Base-by-base conservation (phyloP, 2,888 invertebrate genomes). In the Quadroppia sp. region DNA sequence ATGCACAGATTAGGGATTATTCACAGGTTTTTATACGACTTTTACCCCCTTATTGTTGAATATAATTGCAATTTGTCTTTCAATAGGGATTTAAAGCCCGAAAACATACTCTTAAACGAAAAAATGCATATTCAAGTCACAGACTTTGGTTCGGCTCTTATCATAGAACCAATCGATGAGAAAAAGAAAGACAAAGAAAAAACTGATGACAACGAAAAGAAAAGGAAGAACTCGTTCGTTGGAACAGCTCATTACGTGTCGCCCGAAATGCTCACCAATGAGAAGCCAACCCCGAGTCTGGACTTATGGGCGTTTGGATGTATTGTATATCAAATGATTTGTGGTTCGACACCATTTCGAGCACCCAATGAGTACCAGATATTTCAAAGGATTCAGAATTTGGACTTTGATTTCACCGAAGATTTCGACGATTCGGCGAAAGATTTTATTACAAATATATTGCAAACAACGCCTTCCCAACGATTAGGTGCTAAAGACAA, bases 231-330 rank as follows among this genome's bases (percentile, higher is more conserved):
- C 77, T 85, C 86, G 13, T 98, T 99, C 83, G 98, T 98, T 17
- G 99, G 99, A 71, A 99, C 98, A 15, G 97, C 99, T 1, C 97
- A 98, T 82, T 99, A 98, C 83, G 96, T 99, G 0, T 96, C 96
- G 74, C 99, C 99, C 2, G 99, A 99, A 85, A 87, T 98, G 76
- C 85, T 99, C 71, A 90, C 89, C 76, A 89, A 91, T 81, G 88
- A 89, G 73, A 75, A 64, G 48, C 76, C 77, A 23, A 78, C 78
- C 25, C 77, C 76, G 70, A 78, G 77, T 56, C 91, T 92, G 17
- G 99, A 99, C 84, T 85, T 98, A 74, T 99, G 99, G 99, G 98
- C 98, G 0, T 85, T 95, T 64, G 99, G 98, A 36, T 97, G 96
- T 83, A 93, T 98, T 78, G 85, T 97, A 77, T 98, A 93, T 84